Evolutionary conservation across 2,888 invertebrate genomes (phyloP), one percentile per base, ranked within the genome.

Genomic region (Mechanitis mazaeus): DNA sequence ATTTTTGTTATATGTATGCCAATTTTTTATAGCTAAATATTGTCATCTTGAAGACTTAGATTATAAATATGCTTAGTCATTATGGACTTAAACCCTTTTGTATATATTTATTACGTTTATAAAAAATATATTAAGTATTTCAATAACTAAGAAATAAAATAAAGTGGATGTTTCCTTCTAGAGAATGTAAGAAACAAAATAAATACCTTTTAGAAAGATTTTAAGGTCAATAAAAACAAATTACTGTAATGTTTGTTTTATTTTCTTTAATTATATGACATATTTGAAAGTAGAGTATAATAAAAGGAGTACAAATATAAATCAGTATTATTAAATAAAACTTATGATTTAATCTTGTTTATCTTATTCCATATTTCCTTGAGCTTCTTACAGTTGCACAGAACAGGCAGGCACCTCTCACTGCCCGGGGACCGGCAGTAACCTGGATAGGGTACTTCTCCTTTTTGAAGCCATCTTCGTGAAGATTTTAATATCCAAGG

Each of bases 341-440:
- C 9, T 42, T 33, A 45, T 50, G 31, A 6, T n/a, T 20, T 31
- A 9, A 45, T 55, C 33, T 59, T 55, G 46, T 74, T 62, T 33
- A 69, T 63, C 28, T 64, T 66, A 9, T 74, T 68, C 85, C 86
- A 88, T 65, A 76, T 71, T 63, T 78, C 64, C 1, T 33, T 64
- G 1, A 89, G 70, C 59, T 71, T 75, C 0, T 76, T 62, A 62
- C 89, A 89, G 65, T 89, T 81, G 56, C 89, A 89, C 0, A 89
- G 69, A 0, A 74, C 42, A 4, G 84, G 81, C 2, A 78, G 4
- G 55, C 89, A 89, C 2, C 55, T 47, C 0, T 56, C 68, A 35
- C 78, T 79, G 3, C 82, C 87, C 0, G 88, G 88, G 0, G 80
- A 75, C 35, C 87, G 73, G 57, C 89, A 89, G 67, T 87, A 89